A percentile compares a stretch with the other conserved stretches of the same genome.
These are phyloP conservation scores for Drosophila differens DNA, from an alignment of 2,888 invertebrate genomes.

Conservation along the genomic window DNA sequence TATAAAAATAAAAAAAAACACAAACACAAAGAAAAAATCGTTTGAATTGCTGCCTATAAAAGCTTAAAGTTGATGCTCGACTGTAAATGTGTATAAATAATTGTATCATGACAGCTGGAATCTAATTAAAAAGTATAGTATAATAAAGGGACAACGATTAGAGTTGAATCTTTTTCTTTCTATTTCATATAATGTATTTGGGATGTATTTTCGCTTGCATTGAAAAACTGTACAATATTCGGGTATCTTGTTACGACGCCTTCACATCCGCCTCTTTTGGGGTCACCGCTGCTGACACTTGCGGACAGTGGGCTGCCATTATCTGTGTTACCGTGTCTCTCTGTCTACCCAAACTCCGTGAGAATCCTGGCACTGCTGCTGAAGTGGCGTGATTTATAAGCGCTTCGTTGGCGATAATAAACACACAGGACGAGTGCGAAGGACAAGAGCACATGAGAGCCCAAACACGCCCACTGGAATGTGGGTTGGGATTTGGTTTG, in stretches of 20 bases:
- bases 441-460: constrained; percentile 1
- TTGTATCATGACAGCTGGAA: not conserved
- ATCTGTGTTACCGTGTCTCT: constrained; percentile 41
- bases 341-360: not conserved
- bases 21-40: not conserved
- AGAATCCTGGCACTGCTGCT: constrained; percentile 44
- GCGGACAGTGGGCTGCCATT: constrained; percentile 56
- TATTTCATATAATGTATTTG: not conserved
- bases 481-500: not conserved
- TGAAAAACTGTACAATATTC: constrained; percentile 43
- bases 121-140: not conserved
- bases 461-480: constrained; percentile 33
- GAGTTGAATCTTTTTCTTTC: not conserved
- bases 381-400: constrained; percentile 78
- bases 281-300: constrained; percentile 46
- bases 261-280: not conserved
- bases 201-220: not conserved
- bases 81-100: not conserved
- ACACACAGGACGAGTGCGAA: constrained; percentile 47
- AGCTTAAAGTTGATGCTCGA: not conserved
- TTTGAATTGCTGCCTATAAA: not conserved
- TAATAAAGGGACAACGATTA: not conserved
- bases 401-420: constrained; percentile 74
- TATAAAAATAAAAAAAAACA: not conserved
- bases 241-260: constrained; percentile 26